Evolutionary conservation across 1,140 invertebrate genomes (phyloP).

Genomic region (Drosophila kikkawai): DNA sequence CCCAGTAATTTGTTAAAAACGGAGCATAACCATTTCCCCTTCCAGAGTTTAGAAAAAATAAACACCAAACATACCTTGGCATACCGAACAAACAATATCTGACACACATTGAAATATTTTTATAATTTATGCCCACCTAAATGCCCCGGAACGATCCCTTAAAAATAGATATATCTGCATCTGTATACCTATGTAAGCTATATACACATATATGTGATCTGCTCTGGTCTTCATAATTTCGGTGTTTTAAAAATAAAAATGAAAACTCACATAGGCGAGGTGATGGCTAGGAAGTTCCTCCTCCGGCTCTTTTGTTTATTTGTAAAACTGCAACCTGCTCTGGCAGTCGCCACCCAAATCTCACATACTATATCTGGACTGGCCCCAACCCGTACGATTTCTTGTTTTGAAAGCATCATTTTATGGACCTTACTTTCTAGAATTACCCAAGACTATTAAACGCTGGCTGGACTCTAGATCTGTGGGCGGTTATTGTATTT

Average conservation of each 20-base stretch:
- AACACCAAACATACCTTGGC: slow-evolving; percentile 63
- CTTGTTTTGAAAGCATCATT: slow-evolving; percentile 57
- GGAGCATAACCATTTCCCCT: slow-evolving; percentile 51
- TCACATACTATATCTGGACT: slow-evolving; percentile 46
- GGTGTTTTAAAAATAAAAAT: slow-evolving; percentile 69
- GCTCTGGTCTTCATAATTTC: slow-evolving; percentile 36
- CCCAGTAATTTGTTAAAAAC: slow-evolving; percentile 71
- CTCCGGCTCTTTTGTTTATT: slow-evolving; percentile 66
- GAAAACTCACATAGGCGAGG: slow-evolving; percentile 35
- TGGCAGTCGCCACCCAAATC: slow-evolving; percentile 6
- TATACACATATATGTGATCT: slow-evolving; percentile 27
- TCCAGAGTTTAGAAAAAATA: background rate
- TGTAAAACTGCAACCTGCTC: slow-evolving; percentile 70
- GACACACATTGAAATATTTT: slow-evolving; percentile 80
- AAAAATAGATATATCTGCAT: slow-evolving; percentile 56
- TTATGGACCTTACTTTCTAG: slow-evolving; percentile 69
- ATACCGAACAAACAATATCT: slow-evolving; percentile 71
- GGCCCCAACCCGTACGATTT: slow-evolving; percentile 26
- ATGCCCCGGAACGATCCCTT: slow-evolving; percentile 51
- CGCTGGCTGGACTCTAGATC: slow-evolving; percentile 34
- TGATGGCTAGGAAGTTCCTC: slow-evolving; percentile 53
- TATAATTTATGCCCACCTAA: slow-evolving; percentile 81
- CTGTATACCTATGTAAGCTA: slow-evolving; percentile 23
- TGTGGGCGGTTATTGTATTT: slow-evolving; percentile 74
- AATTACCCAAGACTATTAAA: slow-evolving; percentile 70